Percentiles rank a stretch among this genome's conserved stretches.
phyloP scores from a whole-genome alignment of 2,113 vertebrate genomes.

The Trachemys scripta region DNA sequence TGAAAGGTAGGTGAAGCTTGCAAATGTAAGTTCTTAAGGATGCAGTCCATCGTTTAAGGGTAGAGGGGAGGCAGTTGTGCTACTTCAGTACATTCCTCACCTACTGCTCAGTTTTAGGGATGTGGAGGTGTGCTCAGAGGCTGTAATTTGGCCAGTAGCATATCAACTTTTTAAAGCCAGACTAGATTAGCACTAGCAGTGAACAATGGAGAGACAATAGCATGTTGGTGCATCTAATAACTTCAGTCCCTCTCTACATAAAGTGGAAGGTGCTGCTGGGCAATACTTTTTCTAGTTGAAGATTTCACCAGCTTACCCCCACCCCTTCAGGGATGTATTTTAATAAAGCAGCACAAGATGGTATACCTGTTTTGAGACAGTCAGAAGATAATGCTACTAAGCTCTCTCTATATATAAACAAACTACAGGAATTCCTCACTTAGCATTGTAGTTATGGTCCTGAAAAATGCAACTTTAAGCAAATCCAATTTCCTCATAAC shows the following conservation, averaged over 20 bases:
- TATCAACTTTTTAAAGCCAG: background rate
- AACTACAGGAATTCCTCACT: background rate
- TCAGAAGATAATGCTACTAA: background rate
- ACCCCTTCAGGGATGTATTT: background rate
- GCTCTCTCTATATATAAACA: background rate
- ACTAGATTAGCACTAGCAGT: background rate
- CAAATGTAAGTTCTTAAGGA: background rate
- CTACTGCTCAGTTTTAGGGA: background rate
- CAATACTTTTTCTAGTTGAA: background rate
- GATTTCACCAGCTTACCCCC: background rate
- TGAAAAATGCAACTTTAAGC: too few species aligned
- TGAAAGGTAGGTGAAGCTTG: conserved; percentile 1
- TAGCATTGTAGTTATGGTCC: too few species aligned
- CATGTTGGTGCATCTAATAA: background rate
- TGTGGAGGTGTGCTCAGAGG: background rate
- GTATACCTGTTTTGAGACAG: background rate
- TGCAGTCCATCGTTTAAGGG: background rate
- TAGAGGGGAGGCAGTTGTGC: background rate
- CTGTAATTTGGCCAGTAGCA: background rate
- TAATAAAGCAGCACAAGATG: background rate
- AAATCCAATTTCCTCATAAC: too few species aligned
- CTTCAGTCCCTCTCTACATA: background rate
- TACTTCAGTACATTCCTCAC: background rate
- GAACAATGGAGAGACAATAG: background rate
- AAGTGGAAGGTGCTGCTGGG: background rate